phyloP scores from a whole-genome alignment of 2,888 invertebrate genomes.

The Aleiodes alternator region DNA sequence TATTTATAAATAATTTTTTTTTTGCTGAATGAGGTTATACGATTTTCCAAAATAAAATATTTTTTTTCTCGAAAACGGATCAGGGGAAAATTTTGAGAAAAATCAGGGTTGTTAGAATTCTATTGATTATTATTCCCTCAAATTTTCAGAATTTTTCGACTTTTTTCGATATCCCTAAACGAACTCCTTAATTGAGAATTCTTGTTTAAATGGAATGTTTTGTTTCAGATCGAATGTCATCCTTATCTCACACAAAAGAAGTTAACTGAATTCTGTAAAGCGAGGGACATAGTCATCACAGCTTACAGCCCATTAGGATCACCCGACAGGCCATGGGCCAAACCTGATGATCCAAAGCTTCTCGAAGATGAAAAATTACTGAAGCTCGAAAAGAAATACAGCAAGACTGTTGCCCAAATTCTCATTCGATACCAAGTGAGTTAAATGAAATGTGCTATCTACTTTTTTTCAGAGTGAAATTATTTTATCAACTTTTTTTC shows the following conservation, averaged over 20 bases:
- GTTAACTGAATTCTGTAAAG: constrained; percentile 82
- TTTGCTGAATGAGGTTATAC: no score
- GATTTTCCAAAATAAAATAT: no score
- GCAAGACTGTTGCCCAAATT: constrained; percentile 83
- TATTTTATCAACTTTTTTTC: not conserved
- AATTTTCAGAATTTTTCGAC: no score
- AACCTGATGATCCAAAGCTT: constrained; percentile 82
- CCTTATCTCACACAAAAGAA: constrained; percentile 86
- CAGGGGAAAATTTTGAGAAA: no score
- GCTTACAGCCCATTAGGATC: constrained; percentile 92
- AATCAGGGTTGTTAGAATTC: no score
- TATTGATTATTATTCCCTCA: no score
- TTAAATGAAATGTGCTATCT: not conserved
- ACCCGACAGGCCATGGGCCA: constrained; percentile 89
- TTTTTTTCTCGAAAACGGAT: no score
- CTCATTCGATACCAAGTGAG: constrained; percentile 81
- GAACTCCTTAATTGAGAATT: no score
- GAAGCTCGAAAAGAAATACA: constrained; percentile 79
- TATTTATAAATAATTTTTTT: no score
- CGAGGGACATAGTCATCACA: constrained; percentile 82
- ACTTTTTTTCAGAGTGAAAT: constrained; percentile 52
- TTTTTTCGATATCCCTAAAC: no score
- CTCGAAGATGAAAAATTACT: constrained; percentile 84
- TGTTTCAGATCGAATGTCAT: constrained; percentile 86
- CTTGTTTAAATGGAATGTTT: not conserved